These are phyloP conservation scores for Anorthoa munda DNA, from an alignment of 2,888 invertebrate species.

Conservation along the genomic window DNA sequence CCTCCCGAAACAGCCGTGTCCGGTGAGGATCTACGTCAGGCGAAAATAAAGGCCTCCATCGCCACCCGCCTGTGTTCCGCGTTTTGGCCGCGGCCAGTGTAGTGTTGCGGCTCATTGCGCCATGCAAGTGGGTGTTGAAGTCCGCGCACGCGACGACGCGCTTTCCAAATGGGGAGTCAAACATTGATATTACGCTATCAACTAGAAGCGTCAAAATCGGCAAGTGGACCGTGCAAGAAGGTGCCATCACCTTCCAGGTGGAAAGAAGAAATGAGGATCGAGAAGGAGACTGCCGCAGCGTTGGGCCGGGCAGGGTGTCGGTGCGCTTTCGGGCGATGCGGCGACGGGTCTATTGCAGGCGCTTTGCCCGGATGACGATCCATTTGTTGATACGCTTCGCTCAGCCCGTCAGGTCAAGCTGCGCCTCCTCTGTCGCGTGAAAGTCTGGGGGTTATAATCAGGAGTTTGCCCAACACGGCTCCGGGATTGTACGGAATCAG, in stretches of 20 bases:
- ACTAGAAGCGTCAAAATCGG: too few relatives aligned
- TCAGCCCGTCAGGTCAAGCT: slow-evolving; percentile 46
- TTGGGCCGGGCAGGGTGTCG: background rate
- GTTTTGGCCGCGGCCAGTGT: too few relatives aligned
- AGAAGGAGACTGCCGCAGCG: background rate
- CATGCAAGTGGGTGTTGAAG: too few relatives aligned
- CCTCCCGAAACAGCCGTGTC: too few relatives aligned
- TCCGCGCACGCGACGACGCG: too few relatives aligned
- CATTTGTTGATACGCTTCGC: slow-evolving; percentile 41
- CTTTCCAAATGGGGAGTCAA: too few relatives aligned
- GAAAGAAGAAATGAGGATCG: accelerated
- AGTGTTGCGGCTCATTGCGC: too few relatives aligned
- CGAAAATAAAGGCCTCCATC: too few relatives aligned
- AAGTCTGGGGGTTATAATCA: slow-evolving; percentile 50
- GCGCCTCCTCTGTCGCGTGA: slow-evolving; percentile 24
- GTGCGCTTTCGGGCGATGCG: slow-evolving; percentile 44
- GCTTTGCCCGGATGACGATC: slow-evolving; percentile 67
- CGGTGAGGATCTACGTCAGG: too few relatives aligned
- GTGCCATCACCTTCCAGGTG: slow-evolving; percentile 34
- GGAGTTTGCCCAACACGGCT: slow-evolving; percentile 60
- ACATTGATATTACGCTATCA: too few relatives aligned
- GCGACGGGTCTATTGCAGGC: slow-evolving; percentile 22
- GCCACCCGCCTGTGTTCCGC: too few relatives aligned
- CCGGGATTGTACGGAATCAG: slow-evolving; percentile 26
- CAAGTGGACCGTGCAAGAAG: too few relatives aligned